Evolutionary conservation across 1,140 invertebrate species (phyloP).

Genomic region (Drosophila lacteicornis): DNA sequence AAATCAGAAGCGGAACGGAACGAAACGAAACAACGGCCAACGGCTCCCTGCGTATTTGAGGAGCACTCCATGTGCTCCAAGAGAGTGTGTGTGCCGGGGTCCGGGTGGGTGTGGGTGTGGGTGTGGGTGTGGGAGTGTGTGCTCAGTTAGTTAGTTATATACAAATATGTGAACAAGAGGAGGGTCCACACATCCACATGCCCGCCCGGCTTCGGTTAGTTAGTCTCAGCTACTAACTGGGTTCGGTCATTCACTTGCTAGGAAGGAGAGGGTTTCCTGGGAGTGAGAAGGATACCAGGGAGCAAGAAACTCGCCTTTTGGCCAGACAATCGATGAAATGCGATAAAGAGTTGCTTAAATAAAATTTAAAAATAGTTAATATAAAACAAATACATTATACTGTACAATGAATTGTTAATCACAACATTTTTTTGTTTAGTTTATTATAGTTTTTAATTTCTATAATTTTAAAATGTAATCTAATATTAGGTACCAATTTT

Average conservation of each 20-base stretch:
- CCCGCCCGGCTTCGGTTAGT: slow-evolving; percentile 23
- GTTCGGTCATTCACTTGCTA: slow-evolving; percentile 14
- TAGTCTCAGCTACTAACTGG: slow-evolving; percentile 32
- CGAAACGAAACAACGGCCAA: slow-evolving; percentile 21
- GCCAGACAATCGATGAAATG: slow-evolving; percentile 24
- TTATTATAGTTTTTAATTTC: too few relatives aligned
- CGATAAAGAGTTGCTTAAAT: slow-evolving; percentile 12
- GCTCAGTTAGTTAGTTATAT: slow-evolving; percentile 74
- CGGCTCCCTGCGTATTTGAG: slow-evolving; percentile 51
- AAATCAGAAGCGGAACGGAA: slow-evolving; percentile 15
- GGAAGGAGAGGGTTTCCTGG: background rate
- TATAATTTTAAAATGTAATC: too few relatives aligned
- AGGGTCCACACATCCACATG: slow-evolving; percentile 15
- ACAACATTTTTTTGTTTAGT: too few relatives aligned
- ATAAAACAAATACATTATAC: too few relatives aligned
- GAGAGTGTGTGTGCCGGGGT: background rate
- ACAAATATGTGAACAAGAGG: slow-evolving; percentile 65
- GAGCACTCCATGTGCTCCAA: slow-evolving; percentile 45
- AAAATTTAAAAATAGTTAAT: too few relatives aligned
- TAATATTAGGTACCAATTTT: too few relatives aligned
- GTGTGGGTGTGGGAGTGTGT: slow-evolving; percentile 1
- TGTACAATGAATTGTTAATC: too few relatives aligned
- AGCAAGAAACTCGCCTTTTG: too few relatives aligned
- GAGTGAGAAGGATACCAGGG: background rate
- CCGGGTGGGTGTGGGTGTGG: background rate